These are phyloP conservation scores for Blera fallax DNA, from an alignment of 2,888 invertebrate genomes.

Conservation along the genomic window DNA sequence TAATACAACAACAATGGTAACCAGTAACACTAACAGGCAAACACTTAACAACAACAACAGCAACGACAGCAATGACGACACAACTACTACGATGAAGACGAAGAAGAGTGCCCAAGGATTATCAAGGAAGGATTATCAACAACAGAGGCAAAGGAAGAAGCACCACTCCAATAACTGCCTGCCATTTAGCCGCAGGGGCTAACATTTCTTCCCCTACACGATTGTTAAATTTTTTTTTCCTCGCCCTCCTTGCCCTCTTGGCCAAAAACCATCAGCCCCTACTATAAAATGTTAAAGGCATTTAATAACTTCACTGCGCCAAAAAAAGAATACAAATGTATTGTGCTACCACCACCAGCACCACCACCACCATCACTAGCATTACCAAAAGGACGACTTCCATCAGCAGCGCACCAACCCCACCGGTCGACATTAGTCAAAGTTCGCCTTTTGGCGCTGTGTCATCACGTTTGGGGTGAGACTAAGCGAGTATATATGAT, in stretches of 20 bases:
- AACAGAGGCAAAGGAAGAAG: not conserved
- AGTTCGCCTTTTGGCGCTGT: constrained; percentile 71
- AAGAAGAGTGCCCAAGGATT: constrained; percentile 9
- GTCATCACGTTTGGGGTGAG: constrained; percentile 55
- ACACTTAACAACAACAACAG: no score
- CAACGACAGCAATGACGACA: constrained; percentile 13
- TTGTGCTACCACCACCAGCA: constrained; percentile 23
- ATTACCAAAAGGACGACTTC: constrained; percentile 22
- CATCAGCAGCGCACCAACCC: constrained; percentile 2
- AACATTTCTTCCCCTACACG: constrained; percentile 40
- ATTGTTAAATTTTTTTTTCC: constrained; percentile 31
- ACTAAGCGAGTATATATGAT: not conserved
- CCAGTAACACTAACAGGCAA: constrained; percentile 10
- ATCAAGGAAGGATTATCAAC: constrained; percentile 8
- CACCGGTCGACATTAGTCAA: constrained; percentile 65
- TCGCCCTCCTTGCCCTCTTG: not conserved
- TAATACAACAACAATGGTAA: constrained; percentile 17
- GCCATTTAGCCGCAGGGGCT: constrained; percentile 60
- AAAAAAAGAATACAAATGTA: constrained; percentile 52
- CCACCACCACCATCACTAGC: no score
- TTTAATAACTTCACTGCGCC: constrained; percentile 71
- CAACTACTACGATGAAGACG: not conserved
- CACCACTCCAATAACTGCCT: constrained; percentile 22
- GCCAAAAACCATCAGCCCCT: not conserved
- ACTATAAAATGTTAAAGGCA: constrained; percentile 50